A percentile compares a stretch with the other conserved stretches of the same genome.
Conservation (phyloP, 2,797 vertebrate genomes). For the Parauchenoglanis ngamensis region DNA sequence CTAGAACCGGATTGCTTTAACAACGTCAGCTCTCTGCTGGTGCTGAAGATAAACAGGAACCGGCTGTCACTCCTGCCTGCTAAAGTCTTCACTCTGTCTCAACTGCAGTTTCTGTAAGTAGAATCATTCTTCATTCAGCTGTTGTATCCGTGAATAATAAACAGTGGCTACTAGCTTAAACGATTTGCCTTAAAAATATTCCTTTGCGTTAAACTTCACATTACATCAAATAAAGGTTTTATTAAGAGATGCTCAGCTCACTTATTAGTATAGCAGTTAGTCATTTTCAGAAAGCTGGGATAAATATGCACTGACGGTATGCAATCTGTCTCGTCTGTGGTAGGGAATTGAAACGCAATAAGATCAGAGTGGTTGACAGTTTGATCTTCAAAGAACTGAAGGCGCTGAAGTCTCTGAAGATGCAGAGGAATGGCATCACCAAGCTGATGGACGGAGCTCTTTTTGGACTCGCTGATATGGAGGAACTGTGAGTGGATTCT, state of each 20-base stretch:
- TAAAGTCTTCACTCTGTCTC: conserved; percentile 91
- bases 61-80: conserved; percentile 84
- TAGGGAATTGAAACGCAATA: conserved; percentile 95
- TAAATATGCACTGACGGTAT: neutral
- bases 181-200: neutral
- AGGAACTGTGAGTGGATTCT: conserved; percentile 87
- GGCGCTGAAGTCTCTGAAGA: conserved; percentile 90
- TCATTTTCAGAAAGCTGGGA: neutral
- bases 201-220: neutral
- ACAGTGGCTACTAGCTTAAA: neutral
- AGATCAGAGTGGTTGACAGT: conserved; percentile 92
- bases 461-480: conserved; percentile 94
- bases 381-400: conserved; percentile 96
- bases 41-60: conserved; percentile 94
- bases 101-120: conserved; percentile 94
- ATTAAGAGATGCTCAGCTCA: neutral
- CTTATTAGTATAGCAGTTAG: neutral
- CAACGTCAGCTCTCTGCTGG: conserved; percentile 89
- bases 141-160: neutral
- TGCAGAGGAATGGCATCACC: conserved; percentile 93
- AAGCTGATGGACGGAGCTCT: conserved; percentile 97
- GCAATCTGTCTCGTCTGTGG: conserved; percentile 38
- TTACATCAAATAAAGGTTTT: neutral
- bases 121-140: neutral
- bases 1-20: conserved; percentile 93